Base-by-base conservation (phyloP, 1,140 invertebrate species). In the Drosophila novamexicana region DNA sequence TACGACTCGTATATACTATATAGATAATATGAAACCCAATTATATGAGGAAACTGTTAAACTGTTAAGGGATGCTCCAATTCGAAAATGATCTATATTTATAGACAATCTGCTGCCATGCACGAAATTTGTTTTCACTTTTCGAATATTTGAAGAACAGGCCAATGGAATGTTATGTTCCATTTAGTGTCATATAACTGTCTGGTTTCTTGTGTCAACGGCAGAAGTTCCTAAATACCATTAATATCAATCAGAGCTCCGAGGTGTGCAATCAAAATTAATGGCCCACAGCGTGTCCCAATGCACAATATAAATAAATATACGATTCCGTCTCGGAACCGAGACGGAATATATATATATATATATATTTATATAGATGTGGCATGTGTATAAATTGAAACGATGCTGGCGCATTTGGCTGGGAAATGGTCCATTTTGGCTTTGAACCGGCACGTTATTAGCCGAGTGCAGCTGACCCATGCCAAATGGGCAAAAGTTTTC, bases 231-330 rank as follows among this genome's bases (percentile, higher is more conserved):
- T 37, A 71, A 65, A 71, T 65, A 68, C 68, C 81, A 84, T 70
- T 84, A 80, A 85, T 84, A 75, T 85, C 62, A 77, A 73, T 77
- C 70, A 57, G 68, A 39, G 65, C 37, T 29, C 14, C 53, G 40
- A 34, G 36, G 58, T 62, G 64, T 32, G 45, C 66, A 62, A 77
- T 77, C 74, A 71, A 72, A 86, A 86, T 78, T 66, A 69, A 81
- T 73, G 82, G 54, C 22, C 61, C 49, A 29, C 78, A 71, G 73
- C 58, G 78, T 78, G 79, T 59, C 59, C 64, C 37, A 82, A 65
- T 68, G 80, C 74, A 69, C 67, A 76, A 65, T 32, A 42, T 44
- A 67, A 18, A 61, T 42, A 57, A 34, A 49, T 34, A 56, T 16
- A 29, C 22, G 4, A 29, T 29, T 29, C 22, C 22, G 22, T 29